Evolutionary conservation across 2,113 vertebrate species (phyloP), one percentile per base, ranked within the genome.

Genomic region (Scatophagus argus): DNA sequence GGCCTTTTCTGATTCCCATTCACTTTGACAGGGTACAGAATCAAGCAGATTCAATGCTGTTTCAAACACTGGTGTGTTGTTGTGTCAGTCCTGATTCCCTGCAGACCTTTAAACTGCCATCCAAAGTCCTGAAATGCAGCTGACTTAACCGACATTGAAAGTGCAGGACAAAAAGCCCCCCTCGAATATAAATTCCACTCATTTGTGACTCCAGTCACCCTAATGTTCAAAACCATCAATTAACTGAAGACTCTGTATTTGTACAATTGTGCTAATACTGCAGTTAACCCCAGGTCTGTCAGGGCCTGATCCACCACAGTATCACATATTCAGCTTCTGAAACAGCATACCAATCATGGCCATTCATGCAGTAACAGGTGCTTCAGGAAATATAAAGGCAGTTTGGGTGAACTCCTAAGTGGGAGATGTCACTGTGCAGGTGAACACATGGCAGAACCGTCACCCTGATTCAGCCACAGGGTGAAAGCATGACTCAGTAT

Each of bases 321-420:
- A 8, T 59, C 27, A 59, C 51, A 55, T 38, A n/a, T 56, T 84
- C 44, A 29, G 51, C 60, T 16, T 60, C 54, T 79, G 39, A 79
- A 79, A 72, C 32, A 38, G 58, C 43, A 32, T 0, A 41, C 13
- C 17, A 55, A 38, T 68, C 55, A 56, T 6, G 7, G 74, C 61
- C 60, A 32, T 76, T 29, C 14, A 87, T 76, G 82, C 85, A 87
- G 75, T 55, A 58, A 81, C n/a, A 72, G 56, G 41, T 73, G 55
- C 73, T 81, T 52, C 68, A 47, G 77, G 81, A 51, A 43, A 74
- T 49, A 56, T 51, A 49, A 41, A 84, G 79, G 82, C 79, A 76
- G 79, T 52, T 70, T 75, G 68, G 31, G 16, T 39, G 43, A 74
- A 32, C 21, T 49, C 25, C 67, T 56, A 19, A 51, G 13, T 39